These are phyloP conservation scores for Sarotherodon lohbergeri DNA, from an alignment of 2,113 vertebrate species.

Conservation along the genomic window DNA sequence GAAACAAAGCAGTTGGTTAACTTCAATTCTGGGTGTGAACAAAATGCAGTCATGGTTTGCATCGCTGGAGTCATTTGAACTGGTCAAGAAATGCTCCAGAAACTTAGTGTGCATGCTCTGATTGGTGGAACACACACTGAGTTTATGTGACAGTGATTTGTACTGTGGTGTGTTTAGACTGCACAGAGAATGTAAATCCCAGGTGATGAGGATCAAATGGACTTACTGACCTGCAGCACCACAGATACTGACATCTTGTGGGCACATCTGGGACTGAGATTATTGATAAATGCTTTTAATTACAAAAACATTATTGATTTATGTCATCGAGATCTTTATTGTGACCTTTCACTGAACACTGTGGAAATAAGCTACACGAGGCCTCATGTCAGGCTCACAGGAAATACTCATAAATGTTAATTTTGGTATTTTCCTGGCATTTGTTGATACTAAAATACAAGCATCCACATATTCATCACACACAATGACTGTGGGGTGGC, in stretches of 20 bases:
- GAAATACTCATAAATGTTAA: neutral
- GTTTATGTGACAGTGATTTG: slow-evolving; percentile 14
- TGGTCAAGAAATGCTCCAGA: neutral
- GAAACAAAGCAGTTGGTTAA: neutral
- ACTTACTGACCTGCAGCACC: slow-evolving; percentile 13
- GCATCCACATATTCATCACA: neutral
- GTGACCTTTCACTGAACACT: neutral
- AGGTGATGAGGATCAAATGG: slow-evolving; percentile 49
- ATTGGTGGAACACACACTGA: neutral
- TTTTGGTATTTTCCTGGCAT: neutral
- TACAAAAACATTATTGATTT: neutral
- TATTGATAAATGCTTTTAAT: neutral
- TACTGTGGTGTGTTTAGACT: slow-evolving; percentile 6
- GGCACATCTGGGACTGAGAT: neutral
- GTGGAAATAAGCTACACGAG: neutral
- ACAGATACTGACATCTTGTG: slow-evolving; percentile 54
- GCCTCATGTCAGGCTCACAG: neutral
- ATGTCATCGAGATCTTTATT: neutral
- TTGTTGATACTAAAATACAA: neutral
- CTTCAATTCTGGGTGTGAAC: neutral
- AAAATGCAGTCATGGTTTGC: neutral
- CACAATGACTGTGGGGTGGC: neutral
- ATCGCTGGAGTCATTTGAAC: neutral
- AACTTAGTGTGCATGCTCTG: neutral
- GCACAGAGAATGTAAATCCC: slow-evolving; percentile 35